Base-by-base conservation (phyloP, 2,113 vertebrate species). In the Ovis aries region DNA sequence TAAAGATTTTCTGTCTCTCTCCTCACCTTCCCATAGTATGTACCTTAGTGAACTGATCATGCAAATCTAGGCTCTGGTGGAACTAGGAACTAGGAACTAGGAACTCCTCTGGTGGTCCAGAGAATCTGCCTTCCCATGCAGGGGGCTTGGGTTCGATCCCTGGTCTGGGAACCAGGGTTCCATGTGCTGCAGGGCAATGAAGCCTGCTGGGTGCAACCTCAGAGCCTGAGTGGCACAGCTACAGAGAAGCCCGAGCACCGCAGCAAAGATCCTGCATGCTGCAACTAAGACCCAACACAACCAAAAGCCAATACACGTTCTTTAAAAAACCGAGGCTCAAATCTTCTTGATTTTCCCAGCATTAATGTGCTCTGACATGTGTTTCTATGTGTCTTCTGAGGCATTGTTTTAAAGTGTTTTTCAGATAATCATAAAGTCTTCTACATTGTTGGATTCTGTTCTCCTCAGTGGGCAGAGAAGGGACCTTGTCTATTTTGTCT, bases 161-260 rank as follows among this genome's bases (percentile, higher is more conserved):
- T 77, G 40, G 40, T 77, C 0, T 6, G 71, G 12, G 71, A 77
- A 77, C 25, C 12, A 77, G 40, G 40, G 27, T 43, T 77, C 40
- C 71, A 77, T 27, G 23, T 14, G 5, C 40, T 77, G 6, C 71
- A 27, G 23, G 71, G 71, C 23, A 77, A 43, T 43, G 23, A 15
- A 77, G 23, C 6, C 71, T 77, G 3, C 23, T 77, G 21, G 3
- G 27, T 43, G 71, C 71, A 77, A 77, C 40, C 14, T 43, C 1
- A 1, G 21, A 77, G 12, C 71, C 71, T 77, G 40, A 4, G 6
- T 15, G 71, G 6, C 71, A 27, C 71, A 77, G 43, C 71, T 43
- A 27, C 6, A 77, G 12, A 43, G 71, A 25, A 27, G 23, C 12
- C 40, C 0, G 2, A 27, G 71, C 12, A 43, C 3, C 0, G 0